Percentiles rank a stretch among this genome's conserved stretches.
Conservation (phyloP, 1,140 invertebrate species). For the Bombus difficillimus region DNA sequence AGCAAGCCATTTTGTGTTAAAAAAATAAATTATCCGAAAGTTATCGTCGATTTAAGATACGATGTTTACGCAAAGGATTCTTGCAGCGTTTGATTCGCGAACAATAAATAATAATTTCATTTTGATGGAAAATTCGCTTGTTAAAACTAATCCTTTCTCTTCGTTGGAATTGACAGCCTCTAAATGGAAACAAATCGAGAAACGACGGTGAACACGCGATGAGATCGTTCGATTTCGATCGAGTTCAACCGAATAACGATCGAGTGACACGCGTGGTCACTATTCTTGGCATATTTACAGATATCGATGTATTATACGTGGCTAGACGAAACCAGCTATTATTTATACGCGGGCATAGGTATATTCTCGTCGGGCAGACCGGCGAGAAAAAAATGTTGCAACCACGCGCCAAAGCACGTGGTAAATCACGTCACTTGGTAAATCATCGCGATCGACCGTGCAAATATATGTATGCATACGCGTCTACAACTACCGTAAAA, state of each 20-base stretch:
- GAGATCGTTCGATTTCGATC: constrained; percentile 44
- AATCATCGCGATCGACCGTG: background rate
- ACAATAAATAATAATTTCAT: background rate
- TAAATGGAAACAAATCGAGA: background rate
- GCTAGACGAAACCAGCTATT: constrained; percentile 36
- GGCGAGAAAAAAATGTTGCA: constrained; percentile 37
- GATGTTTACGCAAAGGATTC: background rate
- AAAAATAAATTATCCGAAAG: background rate
- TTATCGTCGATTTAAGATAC: background rate
- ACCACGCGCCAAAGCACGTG: constrained; percentile 63
- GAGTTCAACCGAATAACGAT: constrained; percentile 60
- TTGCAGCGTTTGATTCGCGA: background rate
- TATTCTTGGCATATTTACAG: constrained; percentile 62
- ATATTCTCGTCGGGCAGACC: constrained; percentile 43
- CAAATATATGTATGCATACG: background rate
- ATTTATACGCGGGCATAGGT: constrained; percentile 28
- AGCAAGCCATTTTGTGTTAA: background rate
- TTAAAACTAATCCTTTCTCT: background rate
- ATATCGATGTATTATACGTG: constrained; percentile 49
- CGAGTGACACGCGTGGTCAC: constrained; percentile 63
- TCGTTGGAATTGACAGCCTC: background rate
- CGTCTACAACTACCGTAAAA: background rate
- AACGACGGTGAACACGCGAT: background rate
- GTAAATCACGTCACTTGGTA: constrained; percentile 25
- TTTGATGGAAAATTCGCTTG: background rate